Base-by-base conservation (phyloP, 2,797 vertebrate genomes). In the Peromyscus eremicus region DNA sequence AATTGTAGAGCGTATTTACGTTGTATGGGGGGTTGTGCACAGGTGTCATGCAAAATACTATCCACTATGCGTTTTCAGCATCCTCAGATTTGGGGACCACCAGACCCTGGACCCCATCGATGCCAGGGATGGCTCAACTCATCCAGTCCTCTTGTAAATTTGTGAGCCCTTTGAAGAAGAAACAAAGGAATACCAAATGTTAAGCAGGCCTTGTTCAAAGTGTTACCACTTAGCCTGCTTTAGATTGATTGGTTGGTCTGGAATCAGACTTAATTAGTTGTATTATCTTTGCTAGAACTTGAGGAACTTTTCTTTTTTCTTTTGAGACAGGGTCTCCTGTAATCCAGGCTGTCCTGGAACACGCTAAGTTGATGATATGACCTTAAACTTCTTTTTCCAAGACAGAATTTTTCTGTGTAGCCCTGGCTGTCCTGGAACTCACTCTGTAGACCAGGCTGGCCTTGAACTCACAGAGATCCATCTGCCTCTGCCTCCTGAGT, bases 231-330 rank as follows among this genome's bases (percentile, higher is more conserved):
- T 73, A 57, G 9, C 64, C 40, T 73, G 68, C 60, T 95, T 73
- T 92, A 70, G 32, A 75, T 49, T 71, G 52, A 81, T 68, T 66
- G 66, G 23, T 80, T 94, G 57, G 10, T 96, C 12, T 82, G 57
- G 66, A 95, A 66, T 89, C 32, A 55, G 23, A 91, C 21, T 71
- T 85, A 46, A 57, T 66, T 79, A 29, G 3, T 93, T 93, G 34
- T 7, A n/a, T 92, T 96, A 57, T 87, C 96, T 96, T 95, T 93
- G n/a, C 62, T 62, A 60, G 7, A 86, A 57, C 40, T 83, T 91
- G 62, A 91, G 60, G 85, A 85, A 79, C n/a, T n/a, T n/a, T n/a
- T n/a, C 11, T 85, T 57, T 57, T 80, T 83, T 37, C 25, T 64
- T 46, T 71, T 70, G 46, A 70, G 66, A 70, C n/a, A n/a, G 46